Conservation (phyloP, 2,113 vertebrate genomes). For the Ammodytes marinus region DNA sequence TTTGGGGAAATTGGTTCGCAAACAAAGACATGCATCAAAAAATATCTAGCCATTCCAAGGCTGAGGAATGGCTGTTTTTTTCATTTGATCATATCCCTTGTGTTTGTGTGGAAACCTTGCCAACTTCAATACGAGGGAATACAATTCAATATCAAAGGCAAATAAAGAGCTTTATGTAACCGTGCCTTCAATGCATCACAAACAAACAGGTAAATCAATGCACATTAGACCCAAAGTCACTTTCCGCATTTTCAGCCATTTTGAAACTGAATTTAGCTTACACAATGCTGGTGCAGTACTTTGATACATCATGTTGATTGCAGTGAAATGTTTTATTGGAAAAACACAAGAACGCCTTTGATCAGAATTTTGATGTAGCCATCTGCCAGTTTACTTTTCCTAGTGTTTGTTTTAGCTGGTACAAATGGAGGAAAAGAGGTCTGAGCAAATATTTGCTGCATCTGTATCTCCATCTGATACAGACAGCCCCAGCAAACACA, state of each 20-base stretch:
- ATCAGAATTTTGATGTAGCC: slow-evolving; percentile 44
- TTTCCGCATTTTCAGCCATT: slow-evolving; percentile 10
- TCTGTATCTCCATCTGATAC: slow-evolving; percentile 32
- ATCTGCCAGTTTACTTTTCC: slow-evolving; percentile 51
- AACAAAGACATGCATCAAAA: slow-evolving; percentile 76
- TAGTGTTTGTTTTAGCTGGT: slow-evolving; percentile 6
- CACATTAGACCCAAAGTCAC: slow-evolving; percentile 4
- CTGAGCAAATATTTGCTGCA: slow-evolving; percentile 58
- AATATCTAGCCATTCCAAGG: slow-evolving; percentile 62
- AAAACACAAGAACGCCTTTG: neutral
- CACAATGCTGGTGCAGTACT: neutral
- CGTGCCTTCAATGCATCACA: neutral
- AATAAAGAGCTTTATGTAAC: slow-evolving; percentile 1
- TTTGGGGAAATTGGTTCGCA: slow-evolving; percentile 78
- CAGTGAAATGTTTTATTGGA: neutral
- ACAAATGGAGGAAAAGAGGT: slow-evolving; percentile 20
- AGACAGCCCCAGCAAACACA: slow-evolving; percentile 24
- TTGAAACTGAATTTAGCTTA: slow-evolving; percentile 5
- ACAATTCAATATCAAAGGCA: slow-evolving; percentile 8
- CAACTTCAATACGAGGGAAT: slow-evolving; percentile 1
- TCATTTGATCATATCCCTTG: slow-evolving; percentile 46
- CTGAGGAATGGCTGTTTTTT: slow-evolving; percentile 52
- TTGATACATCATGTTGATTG: slow-evolving; percentile 17
- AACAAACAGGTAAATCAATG: slow-evolving; percentile 38
- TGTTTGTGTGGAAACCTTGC: slow-evolving; percentile 29